These are phyloP conservation scores for Entomobrya multifasciata DNA, from an alignment of 2,888 invertebrate genomes.

Conservation along the genomic window DNA sequence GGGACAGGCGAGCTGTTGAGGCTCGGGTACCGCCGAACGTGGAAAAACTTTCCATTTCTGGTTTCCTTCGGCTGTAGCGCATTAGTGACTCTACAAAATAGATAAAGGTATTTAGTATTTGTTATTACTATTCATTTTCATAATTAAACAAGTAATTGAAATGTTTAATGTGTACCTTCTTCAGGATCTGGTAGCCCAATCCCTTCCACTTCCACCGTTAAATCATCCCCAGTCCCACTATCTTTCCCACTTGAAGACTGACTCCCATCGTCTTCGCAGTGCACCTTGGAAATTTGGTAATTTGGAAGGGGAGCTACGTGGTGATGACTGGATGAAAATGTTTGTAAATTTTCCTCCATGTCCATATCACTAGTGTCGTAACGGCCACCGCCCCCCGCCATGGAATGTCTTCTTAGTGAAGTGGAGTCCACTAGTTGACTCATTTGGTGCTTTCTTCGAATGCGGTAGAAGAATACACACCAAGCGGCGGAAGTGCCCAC, in stretches of 20 bases:
- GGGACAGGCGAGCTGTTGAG: slow-evolving; percentile 69
- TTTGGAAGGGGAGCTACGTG: slow-evolving; percentile 68
- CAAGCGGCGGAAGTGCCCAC: slow-evolving; percentile 95
- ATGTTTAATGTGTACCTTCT: slow-evolving; percentile 64
- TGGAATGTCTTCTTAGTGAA: slow-evolving; percentile 62
- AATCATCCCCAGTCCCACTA: slow-evolving; percentile 88
- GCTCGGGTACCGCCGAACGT: slow-evolving; percentile 76
- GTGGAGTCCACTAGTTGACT: slow-evolving; percentile 83
- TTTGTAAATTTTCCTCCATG: slow-evolving; percentile 69
- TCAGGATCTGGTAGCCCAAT: slow-evolving; percentile 74
- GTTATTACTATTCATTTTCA: too few species aligned
- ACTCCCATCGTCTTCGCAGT: slow-evolving; percentile 81
- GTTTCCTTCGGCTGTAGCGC: slow-evolving; percentile 69
- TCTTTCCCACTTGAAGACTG: slow-evolving; percentile 90
- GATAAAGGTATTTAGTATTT: too few species aligned
- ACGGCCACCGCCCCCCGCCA: too few species aligned
- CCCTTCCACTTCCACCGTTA: slow-evolving; percentile 78
- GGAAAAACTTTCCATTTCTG: slow-evolving; percentile 77
- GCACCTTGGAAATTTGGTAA: slow-evolving; percentile 69
- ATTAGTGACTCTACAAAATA: slow-evolving; percentile 71
- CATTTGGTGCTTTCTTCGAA: slow-evolving; percentile 83
- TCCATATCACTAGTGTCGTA: too few species aligned
- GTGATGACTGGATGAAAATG: slow-evolving; percentile 57
- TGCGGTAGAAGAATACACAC: slow-evolving; percentile 95
- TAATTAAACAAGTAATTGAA: not conserved